Evolutionary conservation across 2,888 invertebrate species (phyloP), one percentile per base, ranked within the genome.

Genomic region (Apodemia duryi): DNA sequence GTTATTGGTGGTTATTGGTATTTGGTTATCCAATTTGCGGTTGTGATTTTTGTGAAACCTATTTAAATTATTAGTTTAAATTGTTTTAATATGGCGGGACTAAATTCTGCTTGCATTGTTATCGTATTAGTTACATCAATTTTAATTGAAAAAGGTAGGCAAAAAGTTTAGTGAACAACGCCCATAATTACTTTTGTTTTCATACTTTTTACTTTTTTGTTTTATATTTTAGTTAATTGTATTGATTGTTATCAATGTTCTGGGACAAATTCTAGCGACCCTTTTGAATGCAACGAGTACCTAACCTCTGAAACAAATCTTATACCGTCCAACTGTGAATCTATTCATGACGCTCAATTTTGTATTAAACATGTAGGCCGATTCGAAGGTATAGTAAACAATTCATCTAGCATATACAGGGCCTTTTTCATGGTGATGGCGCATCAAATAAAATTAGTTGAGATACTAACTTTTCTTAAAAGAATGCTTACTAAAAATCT

Each of bases 311-410:
- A 94, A 80, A 93, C 93, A 75, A 94, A 95, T 78, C 92, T 97
- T 73, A 79, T 88, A 76, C 94, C 95, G 64, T 93, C 92, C 73
- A 93, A 95, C 75, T 98, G 98, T 86, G 94, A 95, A 71, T 91
- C 93, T 67, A 96, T 98, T 68, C 97, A 96, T 82, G 95, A 94
- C 72, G 98, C 98, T 21, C 94, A 95, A 77, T 98, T 95, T 85
- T 99, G 99, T 86, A 94, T 99, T 74, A 99, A 99, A 92, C 97
- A 97, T 78, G 96, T 97, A 68, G 98, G 98, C 71, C 94, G 98
- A 80, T 97, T 94, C 77, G 97, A 97, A 95, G 97, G 97, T 96
- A 46, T 11, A 43, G 43, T 43, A 43, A 43, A 43, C 43, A 43
- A 11, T 43, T 43, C 43, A 43, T 43, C 1, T 43, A 10, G 10